Evolutionary conservation across 2,797 vertebrate genomes (phyloP).

Genomic region (Channa striata): DNA sequence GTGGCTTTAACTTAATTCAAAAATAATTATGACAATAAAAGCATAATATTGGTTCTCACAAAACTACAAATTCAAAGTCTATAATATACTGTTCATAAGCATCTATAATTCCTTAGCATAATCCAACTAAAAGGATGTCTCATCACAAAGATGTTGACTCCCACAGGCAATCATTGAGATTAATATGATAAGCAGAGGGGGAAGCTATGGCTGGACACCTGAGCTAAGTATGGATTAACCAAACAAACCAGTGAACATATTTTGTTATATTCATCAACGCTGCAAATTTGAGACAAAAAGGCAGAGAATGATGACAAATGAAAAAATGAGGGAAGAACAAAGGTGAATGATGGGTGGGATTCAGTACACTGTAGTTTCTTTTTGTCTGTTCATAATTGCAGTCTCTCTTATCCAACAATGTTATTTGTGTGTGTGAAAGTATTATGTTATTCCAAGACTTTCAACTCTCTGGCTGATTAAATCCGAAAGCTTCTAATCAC

Average conservation of each 20-base stretch:
- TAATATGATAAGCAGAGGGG: constrained; percentile 13
- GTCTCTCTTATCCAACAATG: constrained; percentile 5
- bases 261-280: neutral
- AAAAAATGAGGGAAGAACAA: neutral
- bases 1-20: constrained; percentile 24
- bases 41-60: neutral
- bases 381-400: constrained; percentile 3
- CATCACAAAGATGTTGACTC: constrained; percentile 2
- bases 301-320: neutral
- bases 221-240: neutral
- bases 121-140: constrained; percentile 21
- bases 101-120: constrained; percentile 12
- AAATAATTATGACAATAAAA: constrained; percentile 37
- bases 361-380: neutral
- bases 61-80: constrained; percentile 1
- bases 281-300: neutral
- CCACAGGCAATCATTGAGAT: constrained; percentile 10
- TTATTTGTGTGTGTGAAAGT: constrained; percentile 6
- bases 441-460: constrained; percentile 3
- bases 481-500: constrained; percentile 13
- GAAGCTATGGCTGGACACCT: neutral
- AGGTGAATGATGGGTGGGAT: neutral
- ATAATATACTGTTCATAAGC: constrained; percentile 7
- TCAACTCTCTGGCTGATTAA: constrained; percentile 6
- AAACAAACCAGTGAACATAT: neutral